Evolutionary conservation across 2,888 invertebrate genomes (phyloP).

Genomic region (Epiblema foenella): DNA sequence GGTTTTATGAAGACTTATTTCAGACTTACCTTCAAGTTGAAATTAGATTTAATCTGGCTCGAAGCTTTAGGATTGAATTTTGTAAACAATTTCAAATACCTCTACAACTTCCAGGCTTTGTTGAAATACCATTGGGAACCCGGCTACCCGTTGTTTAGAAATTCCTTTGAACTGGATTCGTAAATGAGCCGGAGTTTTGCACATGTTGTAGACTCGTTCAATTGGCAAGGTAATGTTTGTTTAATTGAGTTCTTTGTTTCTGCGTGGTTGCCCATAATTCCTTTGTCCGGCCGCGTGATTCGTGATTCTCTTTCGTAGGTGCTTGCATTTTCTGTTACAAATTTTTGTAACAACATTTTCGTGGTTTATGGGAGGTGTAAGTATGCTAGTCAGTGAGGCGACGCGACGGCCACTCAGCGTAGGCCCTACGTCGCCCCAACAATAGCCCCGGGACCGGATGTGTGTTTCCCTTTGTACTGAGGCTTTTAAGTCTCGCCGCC

Average conservation of each 20-base stretch:
- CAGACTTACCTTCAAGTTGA: conserved; percentile 84
- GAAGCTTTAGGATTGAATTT: conserved; percentile 85
- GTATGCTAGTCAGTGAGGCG: not conserved
- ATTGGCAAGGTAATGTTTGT: conserved; percentile 66
- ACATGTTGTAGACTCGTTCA: conserved; percentile 67
- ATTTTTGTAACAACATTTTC: conserved; percentile 6
- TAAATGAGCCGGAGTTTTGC: conserved; percentile 74
- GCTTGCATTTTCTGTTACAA: not conserved
- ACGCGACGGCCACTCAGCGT: conserved; percentile 47
- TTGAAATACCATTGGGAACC: conserved; percentile 82
- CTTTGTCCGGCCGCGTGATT: conserved; percentile 37
- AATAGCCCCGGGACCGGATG: conserved; percentile 66
- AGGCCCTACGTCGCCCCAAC: conserved; percentile 52
- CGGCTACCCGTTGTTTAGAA: conserved; percentile 78
- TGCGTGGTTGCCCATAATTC: conserved; percentile 47
- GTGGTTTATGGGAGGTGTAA: conserved; percentile 9
- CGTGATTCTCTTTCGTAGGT: not conserved
- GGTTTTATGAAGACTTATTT: conserved; percentile 85
- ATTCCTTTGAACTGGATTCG: conserved; percentile 82
- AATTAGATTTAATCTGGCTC: conserved; percentile 85
- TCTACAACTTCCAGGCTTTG: conserved; percentile 83
- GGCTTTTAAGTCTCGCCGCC: conserved; percentile 67
- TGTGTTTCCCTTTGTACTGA: conserved; percentile 65
- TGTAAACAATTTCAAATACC: conserved; percentile 85
- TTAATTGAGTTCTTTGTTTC: conserved; percentile 69